A percentile compares a stretch with the other conserved stretches of the same genome.
These are phyloP conservation scores for Ostrea edulis DNA, from an alignment of 1,140 invertebrate species.

Conservation along the genomic window DNA sequence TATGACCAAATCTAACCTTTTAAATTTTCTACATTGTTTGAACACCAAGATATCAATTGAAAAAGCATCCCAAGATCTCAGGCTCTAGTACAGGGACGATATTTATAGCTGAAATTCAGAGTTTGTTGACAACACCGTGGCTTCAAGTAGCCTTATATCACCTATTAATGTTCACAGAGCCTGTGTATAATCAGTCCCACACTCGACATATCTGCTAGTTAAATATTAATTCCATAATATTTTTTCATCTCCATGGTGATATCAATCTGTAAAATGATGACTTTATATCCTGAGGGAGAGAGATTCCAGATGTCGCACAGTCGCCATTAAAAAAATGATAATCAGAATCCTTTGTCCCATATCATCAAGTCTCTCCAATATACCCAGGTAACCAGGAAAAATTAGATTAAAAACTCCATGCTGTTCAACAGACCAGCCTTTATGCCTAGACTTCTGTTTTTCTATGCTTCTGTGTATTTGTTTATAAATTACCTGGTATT, in stretches of 20 bases:
- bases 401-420: not conserved
- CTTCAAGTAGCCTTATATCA: not conserved
- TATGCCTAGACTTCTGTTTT: too few species aligned
- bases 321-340: not conserved
- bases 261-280: slow-evolving; percentile 15
- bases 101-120: not conserved
- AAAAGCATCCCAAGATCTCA: not conserved
- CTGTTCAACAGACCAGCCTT: not conserved
- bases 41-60: not conserved
- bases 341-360: not conserved
- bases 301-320: not conserved
- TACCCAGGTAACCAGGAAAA: not conserved
- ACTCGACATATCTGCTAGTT: not conserved
- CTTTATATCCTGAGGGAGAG: not conserved
- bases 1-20: too few species aligned
- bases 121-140: not conserved
- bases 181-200: not conserved
- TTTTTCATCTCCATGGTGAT: slow-evolving; percentile 30
- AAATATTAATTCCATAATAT: slow-evolving; percentile 32
- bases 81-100: not conserved
- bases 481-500: too few species aligned
- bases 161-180: not conserved
- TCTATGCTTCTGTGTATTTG: too few species aligned
- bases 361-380: not conserved
- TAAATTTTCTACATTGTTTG: not conserved